phyloP scores from a whole-genome alignment of 1,140 invertebrate species.

The Magallana angulata region DNA sequence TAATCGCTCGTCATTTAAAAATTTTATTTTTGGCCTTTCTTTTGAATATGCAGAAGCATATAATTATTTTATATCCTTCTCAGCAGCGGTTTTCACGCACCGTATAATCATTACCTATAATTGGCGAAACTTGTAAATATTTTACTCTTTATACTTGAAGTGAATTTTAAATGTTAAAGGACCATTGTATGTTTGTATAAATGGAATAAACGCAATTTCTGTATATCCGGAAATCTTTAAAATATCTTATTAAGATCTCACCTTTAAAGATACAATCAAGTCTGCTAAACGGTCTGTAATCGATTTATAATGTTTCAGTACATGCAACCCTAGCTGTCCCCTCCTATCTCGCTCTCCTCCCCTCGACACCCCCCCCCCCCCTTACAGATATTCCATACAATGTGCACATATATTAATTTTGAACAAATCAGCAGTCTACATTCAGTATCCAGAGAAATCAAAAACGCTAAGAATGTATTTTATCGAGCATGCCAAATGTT shows the following conservation, averaged over 20 bases:
- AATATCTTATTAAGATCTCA: conserved; percentile 27
- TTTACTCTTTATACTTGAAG: not conserved
- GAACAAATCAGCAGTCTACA: not conserved
- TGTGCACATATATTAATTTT: not conserved
- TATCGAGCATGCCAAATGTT: too few species aligned
- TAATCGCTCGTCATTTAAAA: conserved; percentile 21
- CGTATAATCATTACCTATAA: not conserved
- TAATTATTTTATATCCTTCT: conserved; percentile 4
- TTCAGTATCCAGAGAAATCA: conserved; percentile 1
- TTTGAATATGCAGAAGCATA: not conserved
- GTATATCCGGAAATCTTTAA: not conserved
- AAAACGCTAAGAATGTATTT: not conserved
- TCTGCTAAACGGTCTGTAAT: not conserved
- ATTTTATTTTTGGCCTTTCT: conserved; percentile 19
- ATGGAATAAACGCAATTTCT: not conserved
- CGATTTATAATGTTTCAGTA: conserved; percentile 14
- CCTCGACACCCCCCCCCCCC: too few species aligned
- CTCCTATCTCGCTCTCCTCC: not conserved
- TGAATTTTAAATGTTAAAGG: conserved; percentile 8
- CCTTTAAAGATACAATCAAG: conserved; percentile 31
- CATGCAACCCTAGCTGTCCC: not conserved
- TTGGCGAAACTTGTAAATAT: conserved; percentile 10
- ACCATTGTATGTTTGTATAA: conserved; percentile 25
- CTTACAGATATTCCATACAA: not conserved
- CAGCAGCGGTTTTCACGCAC: not conserved